These are phyloP conservation scores for Oncorhynchus mykiss DNA, from an alignment of 2,113 vertebrate species.

Conservation along the genomic window DNA sequence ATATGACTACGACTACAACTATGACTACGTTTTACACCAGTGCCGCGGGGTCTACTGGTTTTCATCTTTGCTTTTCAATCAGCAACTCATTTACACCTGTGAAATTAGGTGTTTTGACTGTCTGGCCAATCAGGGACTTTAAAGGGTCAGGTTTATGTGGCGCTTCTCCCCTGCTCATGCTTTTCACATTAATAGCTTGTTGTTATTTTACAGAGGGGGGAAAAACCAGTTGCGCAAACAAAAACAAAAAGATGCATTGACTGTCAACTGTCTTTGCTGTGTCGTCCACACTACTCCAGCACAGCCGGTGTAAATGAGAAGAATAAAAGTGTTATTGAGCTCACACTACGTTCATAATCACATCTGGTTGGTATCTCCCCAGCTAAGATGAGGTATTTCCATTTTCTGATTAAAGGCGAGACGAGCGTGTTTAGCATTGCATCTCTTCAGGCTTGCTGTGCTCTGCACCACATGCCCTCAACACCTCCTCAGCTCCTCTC, in stretches of 20 bases:
- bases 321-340: constrained; percentile 21
- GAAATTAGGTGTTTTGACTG: not conserved
- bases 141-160: not conserved
- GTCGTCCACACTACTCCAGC: not conserved
- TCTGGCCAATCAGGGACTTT: not conserved
- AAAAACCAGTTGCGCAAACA: not conserved
- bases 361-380: constrained; percentile 40
- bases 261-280: not conserved
- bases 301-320: constrained; percentile 26
- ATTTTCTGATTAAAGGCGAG: constrained; percentile 66
- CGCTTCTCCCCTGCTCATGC: not conserved
- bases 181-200: not conserved
- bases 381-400: constrained; percentile 59
- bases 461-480: constrained; percentile 52
- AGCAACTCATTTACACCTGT: not conserved
- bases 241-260: not conserved
- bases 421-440: constrained; percentile 59
- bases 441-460: constrained; percentile 58
- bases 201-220: not conserved
- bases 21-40: not conserved
- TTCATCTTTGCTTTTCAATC: not conserved
- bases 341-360: constrained; percentile 55
- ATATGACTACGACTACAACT: too few relatives aligned
- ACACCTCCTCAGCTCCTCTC: constrained; percentile 58
- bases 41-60: not conserved